Percentiles rank a stretch among this genome's conserved stretches.
These are phyloP conservation scores for Zhengitettix transpicula DNA, from an alignment of 2,888 invertebrate species.

Conservation along the genomic window DNA sequence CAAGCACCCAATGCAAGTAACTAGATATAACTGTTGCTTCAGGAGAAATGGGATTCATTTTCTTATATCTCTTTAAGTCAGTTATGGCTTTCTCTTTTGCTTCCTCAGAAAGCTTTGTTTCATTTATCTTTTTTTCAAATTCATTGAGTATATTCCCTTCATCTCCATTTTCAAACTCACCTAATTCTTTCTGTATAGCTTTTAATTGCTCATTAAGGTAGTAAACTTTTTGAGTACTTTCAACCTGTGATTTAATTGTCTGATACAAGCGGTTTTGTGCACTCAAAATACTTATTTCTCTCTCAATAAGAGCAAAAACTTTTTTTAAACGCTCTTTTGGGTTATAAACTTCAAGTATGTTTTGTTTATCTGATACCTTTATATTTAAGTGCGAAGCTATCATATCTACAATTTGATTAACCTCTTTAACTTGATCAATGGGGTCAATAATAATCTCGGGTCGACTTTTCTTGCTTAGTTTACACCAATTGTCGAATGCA, in stretches of 20 bases:
- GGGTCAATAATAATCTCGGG: no score
- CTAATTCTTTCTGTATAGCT: slow-evolving; percentile 12
- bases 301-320: no score
- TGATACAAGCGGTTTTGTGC: slow-evolving; percentile 4
- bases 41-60: not conserved
- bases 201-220: slow-evolving; percentile 11
- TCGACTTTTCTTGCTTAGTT: no score
- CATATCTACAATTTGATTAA: no score
- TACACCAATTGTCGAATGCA: no score
- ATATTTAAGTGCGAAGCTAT: no score
- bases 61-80: not conserved
- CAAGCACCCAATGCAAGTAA: no score
- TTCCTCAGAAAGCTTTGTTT: no score
- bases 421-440: no score
- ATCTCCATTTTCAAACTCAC: slow-evolving; percentile 2
- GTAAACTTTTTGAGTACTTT: slow-evolving; percentile 10
- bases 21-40: not conserved
- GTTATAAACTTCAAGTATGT: no score
- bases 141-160: not conserved
- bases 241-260: slow-evolving; percentile 5
- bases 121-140: not conserved
- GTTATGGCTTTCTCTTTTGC: not conserved
- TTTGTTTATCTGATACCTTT: no score
- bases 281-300: not conserved
- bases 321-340: no score